These are phyloP conservation scores for Gallinago undulata DNA, from an alignment of 2,113 vertebrate species.

Conservation along the genomic window DNA sequence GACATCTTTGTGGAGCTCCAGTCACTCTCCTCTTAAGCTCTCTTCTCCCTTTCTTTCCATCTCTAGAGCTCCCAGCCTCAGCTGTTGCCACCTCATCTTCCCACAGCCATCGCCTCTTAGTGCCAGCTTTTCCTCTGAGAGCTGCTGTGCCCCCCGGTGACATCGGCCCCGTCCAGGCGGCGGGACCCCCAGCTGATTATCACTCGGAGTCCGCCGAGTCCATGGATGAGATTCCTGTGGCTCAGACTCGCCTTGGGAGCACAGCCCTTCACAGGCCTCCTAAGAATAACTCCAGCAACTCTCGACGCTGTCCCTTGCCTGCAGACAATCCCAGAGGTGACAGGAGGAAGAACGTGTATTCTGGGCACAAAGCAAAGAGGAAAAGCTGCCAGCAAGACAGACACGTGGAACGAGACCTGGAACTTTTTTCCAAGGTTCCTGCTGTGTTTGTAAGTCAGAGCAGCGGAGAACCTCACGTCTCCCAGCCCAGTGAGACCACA, in stretches of 20 bases:
- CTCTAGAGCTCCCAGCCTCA: background rate
- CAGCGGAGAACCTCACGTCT: conserved; percentile 71
- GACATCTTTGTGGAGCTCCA: background rate
- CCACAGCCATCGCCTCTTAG: conserved; percentile 63
- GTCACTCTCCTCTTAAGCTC: background rate
- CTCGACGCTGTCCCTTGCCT: conserved; percentile 9
- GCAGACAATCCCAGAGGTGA: background rate
- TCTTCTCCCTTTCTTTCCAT: background rate
- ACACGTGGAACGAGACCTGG: conserved; percentile 47
- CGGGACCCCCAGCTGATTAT: conserved; percentile 79
- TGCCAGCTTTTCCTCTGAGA: conserved; percentile 74
- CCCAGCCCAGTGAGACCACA: background rate
- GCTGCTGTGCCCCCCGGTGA: conserved; percentile 54
- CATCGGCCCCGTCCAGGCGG: conserved; percentile 60
- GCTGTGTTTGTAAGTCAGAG: conserved; percentile 81
- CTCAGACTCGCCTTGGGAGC: conserved; percentile 83
- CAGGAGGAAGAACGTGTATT: conserved; percentile 37
- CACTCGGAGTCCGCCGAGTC: conserved; percentile 88
- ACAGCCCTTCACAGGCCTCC: conserved; percentile 38
- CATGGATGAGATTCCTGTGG: conserved; percentile 89
- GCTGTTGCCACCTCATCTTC: conserved; percentile 48
- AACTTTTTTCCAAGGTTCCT: conserved; percentile 72
- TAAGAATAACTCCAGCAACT: background rate
- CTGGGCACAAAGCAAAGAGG: conserved; percentile 71
- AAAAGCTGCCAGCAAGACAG: conserved; percentile 54